Evolutionary conservation across 2,888 invertebrate species (phyloP), one percentile per base, ranked within the genome.

Genomic region (Villa cingulata): DNA sequence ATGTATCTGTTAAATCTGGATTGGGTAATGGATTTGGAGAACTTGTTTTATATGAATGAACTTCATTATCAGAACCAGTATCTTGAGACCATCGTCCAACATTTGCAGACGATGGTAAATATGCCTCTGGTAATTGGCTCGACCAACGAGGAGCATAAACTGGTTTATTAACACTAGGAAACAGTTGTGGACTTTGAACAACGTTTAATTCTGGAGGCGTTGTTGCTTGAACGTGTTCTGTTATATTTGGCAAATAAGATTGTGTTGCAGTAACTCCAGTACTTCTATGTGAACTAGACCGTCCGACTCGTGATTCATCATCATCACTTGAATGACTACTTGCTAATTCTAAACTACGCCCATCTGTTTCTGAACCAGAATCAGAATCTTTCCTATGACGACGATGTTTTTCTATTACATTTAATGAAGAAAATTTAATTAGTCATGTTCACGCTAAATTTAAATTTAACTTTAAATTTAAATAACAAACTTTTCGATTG

Each of bases 251-350:
- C 55, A 81, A 59, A 56, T 81, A 82, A 0, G 66, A 66, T 16
- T 65, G 69, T 40, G 68, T 66, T 2, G 71, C 66, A 43, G 70
- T 70, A 1, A 66, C 64, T 0, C 66, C 68, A 3, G 66, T 65
- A 55, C 66, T 70, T 46, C 71, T 72, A 54, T 73, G 70, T 38
- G 69, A 64, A 1, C 70, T 68, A 46, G 68, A 70, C 10, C 55
- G 49, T 12, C 54, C 57, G 36, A 52, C 52, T 15, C 69, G 56
- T 17, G 80, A 79, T 59, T 83, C 83, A 54, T 83, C 83, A 55
- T 95, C 94, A 61, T 95, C 95, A 42, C 91, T 92, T 12, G 91
- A 91, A 71, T 95, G 95, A 63, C 92, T 92, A 43, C 94, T 94
- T 15, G 94, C 94, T 43, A 95, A 75, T 59, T 94, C 94, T 51